phyloP scores from a whole-genome alignment of 2,113 vertebrate genomes.

The Pyrgilauda ruficollis region DNA sequence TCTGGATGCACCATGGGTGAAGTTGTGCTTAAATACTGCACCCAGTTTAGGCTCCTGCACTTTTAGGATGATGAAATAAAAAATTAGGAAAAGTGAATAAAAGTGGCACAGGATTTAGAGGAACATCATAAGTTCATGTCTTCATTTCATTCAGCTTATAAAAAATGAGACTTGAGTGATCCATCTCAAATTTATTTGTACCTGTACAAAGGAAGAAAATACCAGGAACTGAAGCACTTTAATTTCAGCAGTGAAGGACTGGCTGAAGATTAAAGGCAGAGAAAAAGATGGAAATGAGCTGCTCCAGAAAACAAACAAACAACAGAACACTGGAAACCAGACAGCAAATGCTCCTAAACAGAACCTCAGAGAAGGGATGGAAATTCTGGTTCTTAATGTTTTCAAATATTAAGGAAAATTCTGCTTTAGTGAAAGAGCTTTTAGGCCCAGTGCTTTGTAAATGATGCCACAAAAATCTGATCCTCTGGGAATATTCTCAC shows the following conservation, averaged over 20 bases:
- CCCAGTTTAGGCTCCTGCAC: neutral
- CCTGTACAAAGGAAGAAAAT: neutral
- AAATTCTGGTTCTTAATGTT: neutral
- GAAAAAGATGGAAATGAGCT: neutral
- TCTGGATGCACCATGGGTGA: neutral
- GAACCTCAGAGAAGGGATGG: neutral
- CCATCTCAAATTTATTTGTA: neutral
- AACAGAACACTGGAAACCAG: neutral
- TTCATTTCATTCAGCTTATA: neutral
- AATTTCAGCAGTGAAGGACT: neutral
- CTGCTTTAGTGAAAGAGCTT: neutral
- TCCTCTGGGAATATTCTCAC: neutral
- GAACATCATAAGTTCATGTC: neutral
- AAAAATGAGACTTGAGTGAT: neutral
- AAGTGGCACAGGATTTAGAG: neutral
- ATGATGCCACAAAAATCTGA: neutral
- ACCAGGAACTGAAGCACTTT: neutral
- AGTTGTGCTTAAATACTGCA: neutral
- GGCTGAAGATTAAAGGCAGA: neutral
- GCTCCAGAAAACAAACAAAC: neutral
- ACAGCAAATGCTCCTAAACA: neutral
- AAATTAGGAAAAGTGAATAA: neutral
- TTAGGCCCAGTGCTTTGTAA: neutral
- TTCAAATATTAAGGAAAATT: neutral
- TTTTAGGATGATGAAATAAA: neutral